Evolutionary conservation across 2,113 vertebrate genomes (phyloP).

Genomic region (Elgaria multicarinata): DNA sequence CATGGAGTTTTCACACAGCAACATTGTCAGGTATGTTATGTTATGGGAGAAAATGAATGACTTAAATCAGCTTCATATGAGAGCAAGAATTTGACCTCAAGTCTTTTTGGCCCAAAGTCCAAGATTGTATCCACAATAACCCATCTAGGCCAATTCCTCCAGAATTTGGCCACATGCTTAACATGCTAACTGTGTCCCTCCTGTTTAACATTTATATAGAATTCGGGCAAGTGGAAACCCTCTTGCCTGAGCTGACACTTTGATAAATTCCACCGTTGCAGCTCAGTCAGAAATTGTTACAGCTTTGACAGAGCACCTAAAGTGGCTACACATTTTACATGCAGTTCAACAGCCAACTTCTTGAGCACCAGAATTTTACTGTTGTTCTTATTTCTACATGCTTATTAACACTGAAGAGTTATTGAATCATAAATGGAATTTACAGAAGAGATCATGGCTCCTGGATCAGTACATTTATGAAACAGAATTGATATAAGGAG

Average conservation of each 20-base stretch:
- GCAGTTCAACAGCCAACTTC: slow-evolving; percentile 5
- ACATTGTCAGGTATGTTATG: not conserved
- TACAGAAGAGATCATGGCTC: not conserved
- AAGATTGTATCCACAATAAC: not conserved
- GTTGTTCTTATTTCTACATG: not conserved
- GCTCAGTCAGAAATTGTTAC: slow-evolving; percentile 35
- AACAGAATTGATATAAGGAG: not conserved
- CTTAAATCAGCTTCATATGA: not conserved
- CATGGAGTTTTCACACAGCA: not conserved
- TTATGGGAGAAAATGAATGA: not conserved
- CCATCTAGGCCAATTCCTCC: not conserved
- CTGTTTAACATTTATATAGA: slow-evolving; percentile 64
- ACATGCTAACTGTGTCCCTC: not conserved
- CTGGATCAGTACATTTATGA: slow-evolving; percentile 1
- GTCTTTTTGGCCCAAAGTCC: not conserved
- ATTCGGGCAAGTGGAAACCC: slow-evolving; percentile 49
- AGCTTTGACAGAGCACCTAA: slow-evolving; percentile 17
- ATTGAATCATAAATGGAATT: slow-evolving; percentile 10
- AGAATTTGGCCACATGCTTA: slow-evolving; percentile 20
- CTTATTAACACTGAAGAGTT: not conserved
- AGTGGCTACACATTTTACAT: slow-evolving; percentile 25
- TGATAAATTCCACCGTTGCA: slow-evolving; percentile 34
- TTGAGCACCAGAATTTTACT: not conserved
- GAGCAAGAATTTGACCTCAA: not conserved
- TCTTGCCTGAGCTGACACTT: slow-evolving; percentile 52